Evolutionary conservation across 2,888 invertebrate genomes (phyloP), one percentile per base, ranked within the genome.

Genomic region (Sceliomorpha sp.): DNA sequence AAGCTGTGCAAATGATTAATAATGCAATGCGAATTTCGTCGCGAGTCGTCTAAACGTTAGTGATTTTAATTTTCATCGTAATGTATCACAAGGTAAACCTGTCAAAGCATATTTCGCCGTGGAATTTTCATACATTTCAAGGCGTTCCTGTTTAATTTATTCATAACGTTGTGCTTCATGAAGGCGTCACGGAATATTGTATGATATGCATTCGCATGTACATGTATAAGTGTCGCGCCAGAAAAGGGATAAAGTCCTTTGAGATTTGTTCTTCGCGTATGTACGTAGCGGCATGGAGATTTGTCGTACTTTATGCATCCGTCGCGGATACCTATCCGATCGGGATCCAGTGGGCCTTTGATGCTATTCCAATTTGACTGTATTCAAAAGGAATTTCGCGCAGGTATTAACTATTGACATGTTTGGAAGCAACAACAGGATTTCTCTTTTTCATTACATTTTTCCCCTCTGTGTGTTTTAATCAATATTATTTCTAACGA

Each of bases 281-380:
- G 37, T 51, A 37, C 47, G 37, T 27, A 29, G 27, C 31, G 29
- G 48, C 29, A 55, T 32, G 59, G 48, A 53, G 63, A 70, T 70
- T 63, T 64, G 50, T 37, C 31, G 51, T 44, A 39, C 69, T 63
- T 69, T 69, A 69, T 69, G 63, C 47, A 56, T 40, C 62, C 20
- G 63, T 56, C 55, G 15, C 59, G 72, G 55, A 76, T 76, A 80
- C 80, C 77, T 72, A 73, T 78, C 78, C 67, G 78, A 77, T 76
- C 75, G 68, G 70, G 73, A 81, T 75, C 74, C 79, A 69, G 70
- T 73, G 74, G 80, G 78, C 79, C 80, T 79, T 81, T 81, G 82
- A 79, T 78, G 76, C 76, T 45, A 69, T 73, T 73, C 74, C 73
- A 77, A 81, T 82, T 78, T 76, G 72, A 75, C 78, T 76, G 70